Base-by-base conservation (phyloP, 2,888 invertebrate genomes). In the Noctua fimbriata region DNA sequence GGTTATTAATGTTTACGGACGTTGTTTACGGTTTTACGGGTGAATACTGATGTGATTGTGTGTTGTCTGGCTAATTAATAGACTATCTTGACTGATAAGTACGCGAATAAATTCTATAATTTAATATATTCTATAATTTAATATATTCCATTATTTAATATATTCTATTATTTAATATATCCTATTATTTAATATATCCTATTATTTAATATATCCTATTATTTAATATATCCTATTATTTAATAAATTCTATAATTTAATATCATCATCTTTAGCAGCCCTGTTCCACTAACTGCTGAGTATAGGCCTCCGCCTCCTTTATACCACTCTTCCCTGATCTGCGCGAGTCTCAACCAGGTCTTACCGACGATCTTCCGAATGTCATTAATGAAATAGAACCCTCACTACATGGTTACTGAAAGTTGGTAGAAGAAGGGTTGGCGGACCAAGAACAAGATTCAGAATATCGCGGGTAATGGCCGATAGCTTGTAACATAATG, bases 1-100 rank as follows among this genome's bases (percentile, higher is more conserved):
- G 60, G 67, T 81, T 78, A 87, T 84, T 87, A 87, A 81, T 87
- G 81, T 87, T 84, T 77, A 84, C 81, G 52, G 75, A 60, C 47
- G 60, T 87, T 87, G 80, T 87, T 87, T 87, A 87, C 75, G 81
- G 82, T 74, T 86, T 85, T 76, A 55, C 52, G 32, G 69, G 18
- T 81, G 73, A 76, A 84, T 78, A 73, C 76, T 77, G 73, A 83
- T 79, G 74, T 73, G 69, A 66, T 47, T 41, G 71, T 52, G 21
- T 55, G 49, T 66, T n/a, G 76, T 60, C 28, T 12, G 52, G 36
- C 16, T 47, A 67, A 78, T 81, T 71, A 44, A 58, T 66, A 44
- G 9, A 55, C 60, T 82, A 36, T 28, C 44, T 44, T 47, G 21
- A 14, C 24, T 28, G 47, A 24, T 47, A 16, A 67, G 9, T 21